Base-by-base conservation (phyloP, 2,113 vertebrate species). In the Petaurus breviceps region DNA sequence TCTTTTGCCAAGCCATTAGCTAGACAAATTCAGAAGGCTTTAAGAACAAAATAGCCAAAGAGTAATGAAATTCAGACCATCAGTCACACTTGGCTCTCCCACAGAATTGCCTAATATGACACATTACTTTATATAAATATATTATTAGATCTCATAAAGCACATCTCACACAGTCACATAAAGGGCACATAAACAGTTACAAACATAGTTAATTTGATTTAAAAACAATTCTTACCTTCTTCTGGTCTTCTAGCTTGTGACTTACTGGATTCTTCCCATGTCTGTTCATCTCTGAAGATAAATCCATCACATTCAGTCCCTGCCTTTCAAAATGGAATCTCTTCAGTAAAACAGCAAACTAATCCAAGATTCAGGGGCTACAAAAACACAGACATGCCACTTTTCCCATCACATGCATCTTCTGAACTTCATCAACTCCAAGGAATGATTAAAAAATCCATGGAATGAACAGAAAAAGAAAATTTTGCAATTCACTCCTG, bases 191-290 rank as follows among this genome's bases (percentile, higher is more conserved):
- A 95, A 94, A 52, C 84, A n/a, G n/a, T 93, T 97, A 8, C 91
- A 95, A 96, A 57, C 55, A 12, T 96, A 97, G 57, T 9, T 10
- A 96, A 96, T 94, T 51, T 46, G 47, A 96, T 93, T 96, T 91
- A 91, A 94, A 55, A 89, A 16, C 61, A 90, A 53, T 51, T 89
- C 98, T 98, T 99, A 99, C 99, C 99, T 99, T 99, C 96, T 99
- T 99, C 98, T 99, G 99, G 98, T 99, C 99, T 99, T 99, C 99
- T 97, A 99, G 98, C 97, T 99, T 99, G 97, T 99, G 99, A 99
- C 99, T 99, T 96, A 99, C 98, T 94, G 99, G 99, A 99, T 99
- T 99, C 98, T 99, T 99, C 98, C 99, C 99, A 99, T 99, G 99
- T 98, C 99, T 99, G 98, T 97, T 99, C 98, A 99, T 99, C 98